Base-by-base conservation (phyloP, 2,113 vertebrate genomes). In the Channa argus region DNA sequence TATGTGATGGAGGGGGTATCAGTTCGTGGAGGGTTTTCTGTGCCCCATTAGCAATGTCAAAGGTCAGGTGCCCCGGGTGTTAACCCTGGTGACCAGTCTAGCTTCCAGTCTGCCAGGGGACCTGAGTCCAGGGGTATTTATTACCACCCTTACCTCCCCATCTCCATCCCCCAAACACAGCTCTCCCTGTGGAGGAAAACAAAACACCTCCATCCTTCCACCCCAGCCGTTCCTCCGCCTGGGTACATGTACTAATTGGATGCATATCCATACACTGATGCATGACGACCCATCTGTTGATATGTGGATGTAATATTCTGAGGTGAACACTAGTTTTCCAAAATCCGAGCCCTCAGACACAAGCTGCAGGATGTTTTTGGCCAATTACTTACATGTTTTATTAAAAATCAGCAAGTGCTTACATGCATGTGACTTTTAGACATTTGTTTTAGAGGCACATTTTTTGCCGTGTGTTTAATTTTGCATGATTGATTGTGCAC, bases 11-110 rank as follows among this genome's bases (percentile, higher is more conserved):
- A 79, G 90, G 91, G 90, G 90, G 92, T 93, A 93, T 94, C 89
- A 92, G 90, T 94, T 95, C 89, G 82, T 92, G 88, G 87, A 93
- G 92, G 87, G 91, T 89, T 93, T 89, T 92, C 90, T 93, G 90
- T 94, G 93, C 94, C 94, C 94, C 93, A 94, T 95, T 95, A 95
- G 93, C 89, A 88, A 83, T 91, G 94, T 95, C 93, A 93, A 89
- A 94, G 94, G 93, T 94, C 86, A 83, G 84, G 84, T 91, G 92
- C 91, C 91, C 94, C 86, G 91, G 90, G 93, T 94, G 93, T 94
- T 95, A 94, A 95, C 94, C 93, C 86, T 86, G 64, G 85, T 94
- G 93, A 94, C 94, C 93, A 94, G 93, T 94, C 93, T 94, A 93
- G 91, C 92, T 91, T 86, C 88, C 88, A 92, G 94, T 94, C 94